Conservation (phyloP, 35 echinoderm and acorn worm genomes). For the Strongylocentrotus purpuratus region DNA sequence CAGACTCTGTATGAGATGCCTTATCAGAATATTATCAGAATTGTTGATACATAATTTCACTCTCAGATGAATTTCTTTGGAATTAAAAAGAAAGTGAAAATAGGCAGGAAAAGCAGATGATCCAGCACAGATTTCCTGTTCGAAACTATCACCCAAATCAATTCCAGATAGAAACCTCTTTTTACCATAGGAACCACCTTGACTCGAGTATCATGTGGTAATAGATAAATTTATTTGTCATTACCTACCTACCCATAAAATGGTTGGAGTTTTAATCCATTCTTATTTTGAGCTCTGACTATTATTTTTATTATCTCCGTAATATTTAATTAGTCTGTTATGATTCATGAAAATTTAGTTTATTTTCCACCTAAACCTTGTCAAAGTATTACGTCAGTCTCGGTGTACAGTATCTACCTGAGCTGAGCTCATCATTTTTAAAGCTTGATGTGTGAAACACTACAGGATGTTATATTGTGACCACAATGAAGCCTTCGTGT, state of each 20-base stretch:
- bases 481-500: neutral
- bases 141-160: neutral
- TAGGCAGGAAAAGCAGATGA: neutral
- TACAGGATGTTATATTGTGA: slow-evolving; percentile 8
- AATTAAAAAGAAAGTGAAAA: neutral
- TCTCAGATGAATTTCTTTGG: too few species aligned
- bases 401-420: neutral
- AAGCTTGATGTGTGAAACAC: neutral
- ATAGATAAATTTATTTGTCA: neutral
- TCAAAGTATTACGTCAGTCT: neutral
- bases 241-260: neutral
- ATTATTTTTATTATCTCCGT: neutral
- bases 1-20: too few species aligned
- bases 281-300: neutral
- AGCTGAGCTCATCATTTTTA: neutral
- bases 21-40: too few species aligned
- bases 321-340: neutral
- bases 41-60: too few species aligned
- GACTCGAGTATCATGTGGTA: neutral
- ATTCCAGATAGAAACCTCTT: neutral
- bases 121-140: neutral
- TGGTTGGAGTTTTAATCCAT: neutral
- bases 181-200: neutral
- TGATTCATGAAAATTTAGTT: neutral
- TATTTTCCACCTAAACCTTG: neutral